phyloP scores from a whole-genome alignment of 1,140 invertebrate genomes.

The Caenorhabditis latens region DNA sequence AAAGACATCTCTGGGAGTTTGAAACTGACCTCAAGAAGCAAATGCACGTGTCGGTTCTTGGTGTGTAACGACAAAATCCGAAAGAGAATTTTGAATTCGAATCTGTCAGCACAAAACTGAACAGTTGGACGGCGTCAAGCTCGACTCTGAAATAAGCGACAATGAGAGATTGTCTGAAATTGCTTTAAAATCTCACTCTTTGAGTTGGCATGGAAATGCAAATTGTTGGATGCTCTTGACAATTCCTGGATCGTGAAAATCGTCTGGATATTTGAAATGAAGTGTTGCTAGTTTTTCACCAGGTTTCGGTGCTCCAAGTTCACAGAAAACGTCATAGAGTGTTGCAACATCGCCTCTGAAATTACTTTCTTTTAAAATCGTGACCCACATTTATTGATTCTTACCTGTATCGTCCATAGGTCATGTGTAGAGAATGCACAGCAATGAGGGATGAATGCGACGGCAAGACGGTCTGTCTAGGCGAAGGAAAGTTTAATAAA shows the following conservation, averaged over 20 bases:
- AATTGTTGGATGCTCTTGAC: slow-evolving; percentile 70
- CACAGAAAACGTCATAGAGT: slow-evolving; percentile 74
- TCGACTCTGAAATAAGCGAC: slow-evolving; percentile 65
- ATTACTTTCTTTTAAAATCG: slow-evolving; percentile 37
- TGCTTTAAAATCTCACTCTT: slow-evolving; percentile 38
- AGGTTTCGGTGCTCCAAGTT: slow-evolving; percentile 50
- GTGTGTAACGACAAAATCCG: slow-evolving; percentile 72
- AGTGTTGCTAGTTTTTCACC: slow-evolving; percentile 37
- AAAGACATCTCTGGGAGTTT: neutral
- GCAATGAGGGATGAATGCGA: no score
- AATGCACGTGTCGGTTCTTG: slow-evolving; percentile 70
- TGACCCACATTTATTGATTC: neutral
- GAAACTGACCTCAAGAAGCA: slow-evolving; percentile 70
- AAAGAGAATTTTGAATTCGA: slow-evolving; percentile 69
- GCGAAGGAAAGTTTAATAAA: neutral
- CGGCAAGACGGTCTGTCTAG: neutral
- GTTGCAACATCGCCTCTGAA: slow-evolving; percentile 69
- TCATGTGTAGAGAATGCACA: slow-evolving; percentile 22
- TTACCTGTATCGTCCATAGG: slow-evolving; percentile 47
- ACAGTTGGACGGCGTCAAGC: slow-evolving; percentile 73
- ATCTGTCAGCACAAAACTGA: slow-evolving; percentile 73
- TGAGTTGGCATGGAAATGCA: slow-evolving; percentile 68
- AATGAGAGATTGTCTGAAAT: neutral
- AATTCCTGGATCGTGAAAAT: slow-evolving; percentile 68
- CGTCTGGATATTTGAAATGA: slow-evolving; percentile 69